Evolutionary conservation across 2,888 invertebrate genomes (phyloP).

Genomic region (Drosophila austrosaltans): DNA sequence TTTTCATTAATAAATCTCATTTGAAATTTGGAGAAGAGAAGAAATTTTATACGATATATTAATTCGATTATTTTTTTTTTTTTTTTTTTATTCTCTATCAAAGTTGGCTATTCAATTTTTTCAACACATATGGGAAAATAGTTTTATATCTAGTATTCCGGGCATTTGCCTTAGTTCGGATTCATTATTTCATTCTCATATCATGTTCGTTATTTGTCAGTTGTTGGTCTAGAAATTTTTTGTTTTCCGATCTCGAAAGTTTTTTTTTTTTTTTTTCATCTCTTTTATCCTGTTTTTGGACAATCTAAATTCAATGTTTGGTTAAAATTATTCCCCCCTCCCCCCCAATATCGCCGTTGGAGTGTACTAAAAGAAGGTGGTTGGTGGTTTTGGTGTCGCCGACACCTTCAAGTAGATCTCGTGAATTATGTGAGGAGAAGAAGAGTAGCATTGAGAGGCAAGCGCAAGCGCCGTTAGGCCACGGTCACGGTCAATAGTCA

Average conservation of each 20-base stretch:
- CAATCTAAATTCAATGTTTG: slow-evolving; percentile 70
- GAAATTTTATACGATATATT: too few species aligned
- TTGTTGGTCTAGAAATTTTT: slow-evolving; percentile 43
- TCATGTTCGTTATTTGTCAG: slow-evolving; percentile 42
- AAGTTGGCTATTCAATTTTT: not conserved
- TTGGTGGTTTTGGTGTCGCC: slow-evolving; percentile 12
- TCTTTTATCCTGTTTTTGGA: slow-evolving; percentile 42
- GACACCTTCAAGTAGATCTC: slow-evolving; percentile 1
- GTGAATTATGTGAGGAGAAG: slow-evolving; percentile 61
- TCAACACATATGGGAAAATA: not conserved
- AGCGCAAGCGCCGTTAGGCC: slow-evolving; percentile 51
- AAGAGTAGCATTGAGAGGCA: slow-evolving; percentile 45
- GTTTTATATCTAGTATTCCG: slow-evolving; percentile 3
- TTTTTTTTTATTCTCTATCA: not conserved
- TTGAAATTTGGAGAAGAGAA: too few species aligned
- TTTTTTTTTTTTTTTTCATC: slow-evolving; percentile 23
- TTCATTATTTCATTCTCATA: not conserved
- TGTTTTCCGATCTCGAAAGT: slow-evolving; percentile 47
- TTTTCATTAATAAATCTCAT: too few species aligned
- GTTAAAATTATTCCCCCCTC: slow-evolving; percentile 35
- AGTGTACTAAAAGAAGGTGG: slow-evolving; percentile 37
- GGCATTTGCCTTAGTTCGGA: not conserved
- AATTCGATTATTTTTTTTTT: too few species aligned
- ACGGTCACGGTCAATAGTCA: slow-evolving; percentile 20
- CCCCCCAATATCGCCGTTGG: slow-evolving; percentile 21